Percentiles rank a stretch among this genome's conserved stretches.
These are phyloP conservation scores for Cryptotis parvus DNA, from an alignment of 2,113 vertebrate genomes.

Conservation along the genomic window DNA sequence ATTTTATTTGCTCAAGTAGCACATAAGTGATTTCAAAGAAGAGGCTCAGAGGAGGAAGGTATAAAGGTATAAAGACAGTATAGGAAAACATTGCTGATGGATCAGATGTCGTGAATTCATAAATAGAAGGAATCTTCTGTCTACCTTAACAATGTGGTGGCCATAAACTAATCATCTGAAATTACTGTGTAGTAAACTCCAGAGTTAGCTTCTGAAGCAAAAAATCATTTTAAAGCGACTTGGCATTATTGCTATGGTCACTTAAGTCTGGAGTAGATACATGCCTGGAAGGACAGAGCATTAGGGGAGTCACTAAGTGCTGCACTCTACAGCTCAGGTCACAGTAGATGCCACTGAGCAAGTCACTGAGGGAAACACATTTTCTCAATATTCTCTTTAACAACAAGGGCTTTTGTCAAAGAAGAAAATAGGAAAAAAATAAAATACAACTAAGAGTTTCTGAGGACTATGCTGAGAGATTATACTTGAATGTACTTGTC, in stretches of 20 bases:
- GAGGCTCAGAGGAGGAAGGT: neutral
- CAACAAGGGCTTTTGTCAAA: neutral
- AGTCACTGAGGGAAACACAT: neutral
- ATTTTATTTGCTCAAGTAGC: neutral
- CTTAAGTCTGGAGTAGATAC: neutral
- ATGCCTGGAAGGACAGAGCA: neutral
- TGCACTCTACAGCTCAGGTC: neutral
- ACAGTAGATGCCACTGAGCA: neutral
- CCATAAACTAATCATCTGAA: neutral
- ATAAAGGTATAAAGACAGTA: slow-evolving; percentile 16
- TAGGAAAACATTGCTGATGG: neutral
- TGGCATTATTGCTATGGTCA: neutral
- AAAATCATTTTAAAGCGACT: slow-evolving; percentile 14
- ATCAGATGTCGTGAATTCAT: neutral
- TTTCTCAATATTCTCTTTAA: neutral
- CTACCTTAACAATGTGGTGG: neutral
- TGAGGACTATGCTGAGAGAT: neutral
- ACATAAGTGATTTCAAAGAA: slow-evolving; percentile 10
- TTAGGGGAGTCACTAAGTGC: neutral
- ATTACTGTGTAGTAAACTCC: neutral
- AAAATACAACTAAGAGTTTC: neutral
- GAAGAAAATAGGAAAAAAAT: neutral
- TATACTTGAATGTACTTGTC: neutral
- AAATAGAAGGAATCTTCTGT: neutral
- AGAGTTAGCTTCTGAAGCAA: neutral